These are phyloP conservation scores for Gastracanthus pulcherrimus DNA, from an alignment of 2,888 invertebrate genomes.

Conservation along the genomic window DNA sequence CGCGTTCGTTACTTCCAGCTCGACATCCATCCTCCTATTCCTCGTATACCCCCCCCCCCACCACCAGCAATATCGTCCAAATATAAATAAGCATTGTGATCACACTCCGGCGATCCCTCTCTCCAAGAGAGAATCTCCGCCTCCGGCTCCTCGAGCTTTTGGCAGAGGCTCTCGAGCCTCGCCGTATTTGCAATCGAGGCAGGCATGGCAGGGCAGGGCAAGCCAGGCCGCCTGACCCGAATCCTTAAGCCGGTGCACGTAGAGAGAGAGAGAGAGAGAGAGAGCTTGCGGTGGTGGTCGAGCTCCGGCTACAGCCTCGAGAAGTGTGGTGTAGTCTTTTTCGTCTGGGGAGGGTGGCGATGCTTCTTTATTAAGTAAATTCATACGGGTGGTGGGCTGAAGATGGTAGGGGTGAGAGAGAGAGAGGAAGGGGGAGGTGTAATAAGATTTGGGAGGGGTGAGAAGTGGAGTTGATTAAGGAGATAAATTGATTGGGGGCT, in stretches of 20 bases:
- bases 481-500: constrained; percentile 52
- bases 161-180: too few species aligned
- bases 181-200: constrained; percentile 73
- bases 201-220: too few species aligned
- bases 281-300: too few species aligned
- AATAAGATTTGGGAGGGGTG: too few species aligned
- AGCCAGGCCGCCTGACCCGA: constrained; percentile 73
- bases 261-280: too few species aligned
- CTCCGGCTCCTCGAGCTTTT: too few species aligned
- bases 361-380: constrained; percentile 33
- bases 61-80: background rate
- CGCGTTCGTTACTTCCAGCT: background rate
- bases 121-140: too few species aligned
- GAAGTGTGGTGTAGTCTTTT: too few species aligned
- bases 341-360: constrained; percentile 14
- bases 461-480: constrained; percentile 14
- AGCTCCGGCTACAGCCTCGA: too few species aligned
- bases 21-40: background rate
- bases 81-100: constrained; percentile 50
- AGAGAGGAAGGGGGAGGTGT: too few species aligned
- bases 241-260: constrained; percentile 67
- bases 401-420: too few species aligned
- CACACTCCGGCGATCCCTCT: background rate
- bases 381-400: constrained; percentile 17
- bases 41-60: background rate